Evolutionary conservation across 1,140 invertebrate genomes (phyloP).

Genomic region (Anastrepha obliqua): DNA sequence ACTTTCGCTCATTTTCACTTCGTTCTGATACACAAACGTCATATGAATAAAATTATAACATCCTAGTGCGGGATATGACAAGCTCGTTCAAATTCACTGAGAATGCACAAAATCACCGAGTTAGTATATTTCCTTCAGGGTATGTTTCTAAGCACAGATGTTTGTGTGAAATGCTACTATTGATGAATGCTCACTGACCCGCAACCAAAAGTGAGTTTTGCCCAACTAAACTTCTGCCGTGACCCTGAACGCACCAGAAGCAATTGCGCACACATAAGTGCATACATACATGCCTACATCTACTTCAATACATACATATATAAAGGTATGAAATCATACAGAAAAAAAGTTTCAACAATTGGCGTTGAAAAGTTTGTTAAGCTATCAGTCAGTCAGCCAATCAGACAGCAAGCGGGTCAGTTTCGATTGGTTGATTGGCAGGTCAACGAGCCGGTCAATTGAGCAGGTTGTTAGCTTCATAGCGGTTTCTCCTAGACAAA

Average conservation of each 20-base stretch:
- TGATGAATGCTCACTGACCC: not conserved
- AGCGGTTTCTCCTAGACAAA: not conserved
- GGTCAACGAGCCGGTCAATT: slow-evolving; percentile 42
- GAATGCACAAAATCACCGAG: too few species aligned
- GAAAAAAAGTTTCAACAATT: not conserved
- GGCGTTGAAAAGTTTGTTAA: slow-evolving; percentile 38
- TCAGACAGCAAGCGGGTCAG: not conserved
- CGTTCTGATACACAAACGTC: too few species aligned
- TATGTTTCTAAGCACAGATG: too few species aligned
- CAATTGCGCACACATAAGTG: not conserved
- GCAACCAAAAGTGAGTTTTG: not conserved
- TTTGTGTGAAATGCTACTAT: not conserved
- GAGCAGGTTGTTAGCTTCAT: slow-evolving; percentile 36
- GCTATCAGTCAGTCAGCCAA: slow-evolving; percentile 4
- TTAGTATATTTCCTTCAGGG: too few species aligned
- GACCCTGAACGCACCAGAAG: not conserved
- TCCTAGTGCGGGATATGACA: too few species aligned
- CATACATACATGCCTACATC: not conserved
- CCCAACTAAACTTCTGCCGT: not conserved
- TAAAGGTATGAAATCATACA: too few species aligned
- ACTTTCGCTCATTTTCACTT: too few species aligned
- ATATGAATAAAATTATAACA: too few species aligned
- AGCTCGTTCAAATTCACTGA: too few species aligned
- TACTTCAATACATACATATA: too few species aligned
- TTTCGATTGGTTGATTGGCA: slow-evolving; percentile 30